Percentiles rank a stretch among this genome's conserved stretches.
Evolutionary conservation across 1,140 invertebrate species (phyloP).

Genomic region (Drosophila hydei): DNA sequence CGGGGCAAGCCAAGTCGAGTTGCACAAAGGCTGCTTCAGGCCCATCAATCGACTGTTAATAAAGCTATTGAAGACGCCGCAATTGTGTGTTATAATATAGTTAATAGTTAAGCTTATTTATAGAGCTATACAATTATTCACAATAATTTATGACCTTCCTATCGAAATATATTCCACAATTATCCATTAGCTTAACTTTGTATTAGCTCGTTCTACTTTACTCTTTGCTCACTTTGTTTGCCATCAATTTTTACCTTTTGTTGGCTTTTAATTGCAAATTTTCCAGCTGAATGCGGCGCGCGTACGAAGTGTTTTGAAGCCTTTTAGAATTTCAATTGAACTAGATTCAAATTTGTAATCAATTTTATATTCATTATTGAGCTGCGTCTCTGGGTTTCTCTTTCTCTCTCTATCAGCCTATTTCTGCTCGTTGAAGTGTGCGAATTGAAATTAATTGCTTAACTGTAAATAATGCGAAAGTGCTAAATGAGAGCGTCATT

Average conservation of each 20-base stretch:
- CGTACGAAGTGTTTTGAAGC: slow-evolving; percentile 13
- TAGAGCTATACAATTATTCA: too few species aligned
- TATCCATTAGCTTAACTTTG: neutral
- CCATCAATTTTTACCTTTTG: slow-evolving; percentile 48
- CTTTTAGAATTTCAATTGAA: slow-evolving; percentile 44
- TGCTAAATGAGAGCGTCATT: slow-evolving; percentile 31
- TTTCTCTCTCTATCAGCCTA: neutral
- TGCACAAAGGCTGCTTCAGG: neutral
- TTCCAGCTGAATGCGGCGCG: slow-evolving; percentile 47
- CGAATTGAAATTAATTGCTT: slow-evolving; percentile 48
- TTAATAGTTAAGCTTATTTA: too few species aligned
- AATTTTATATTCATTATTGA: slow-evolving; percentile 48
- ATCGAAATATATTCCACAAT: neutral
- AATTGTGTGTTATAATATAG: neutral
- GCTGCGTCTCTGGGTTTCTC: neutral
- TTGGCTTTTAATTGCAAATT: slow-evolving; percentile 59
- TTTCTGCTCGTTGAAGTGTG: slow-evolving; percentile 38
- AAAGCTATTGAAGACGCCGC: slow-evolving; percentile 23
- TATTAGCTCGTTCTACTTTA: neutral
- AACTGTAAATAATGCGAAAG: slow-evolving; percentile 47
- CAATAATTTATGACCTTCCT: too few species aligned
- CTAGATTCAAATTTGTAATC: slow-evolving; percentile 41
- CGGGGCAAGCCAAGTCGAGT: slow-evolving; percentile 9
- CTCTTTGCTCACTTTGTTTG: slow-evolving; percentile 17
- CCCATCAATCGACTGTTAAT: slow-evolving; percentile 23